Conservation (phyloP, 2,797 vertebrate species). For the Helarctos malayanus region DNA sequence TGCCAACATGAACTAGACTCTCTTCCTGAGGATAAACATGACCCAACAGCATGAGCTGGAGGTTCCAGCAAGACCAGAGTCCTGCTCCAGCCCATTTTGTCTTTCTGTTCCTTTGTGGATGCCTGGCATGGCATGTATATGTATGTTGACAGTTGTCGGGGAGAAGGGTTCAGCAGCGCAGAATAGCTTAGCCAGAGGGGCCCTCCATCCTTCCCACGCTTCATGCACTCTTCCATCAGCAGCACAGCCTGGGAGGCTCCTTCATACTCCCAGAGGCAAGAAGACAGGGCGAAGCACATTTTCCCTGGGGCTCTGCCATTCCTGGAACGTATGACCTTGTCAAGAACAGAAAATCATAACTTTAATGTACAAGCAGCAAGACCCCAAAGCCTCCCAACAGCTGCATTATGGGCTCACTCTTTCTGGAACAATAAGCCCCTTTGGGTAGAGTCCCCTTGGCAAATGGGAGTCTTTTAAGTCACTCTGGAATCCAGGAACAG, state of each 20-base stretch:
- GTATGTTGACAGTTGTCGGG: background rate
- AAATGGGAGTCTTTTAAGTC: background rate
- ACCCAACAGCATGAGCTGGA: background rate
- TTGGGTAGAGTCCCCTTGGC: background rate
- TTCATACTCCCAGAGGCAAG: background rate
- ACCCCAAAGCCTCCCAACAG: background rate
- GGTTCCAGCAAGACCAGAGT: background rate
- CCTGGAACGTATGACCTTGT: slow-evolving; percentile 57
- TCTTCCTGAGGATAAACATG: background rate
- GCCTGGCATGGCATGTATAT: background rate
- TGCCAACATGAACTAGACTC: background rate
- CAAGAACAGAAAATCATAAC: slow-evolving; percentile 56
- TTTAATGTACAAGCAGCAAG: background rate
- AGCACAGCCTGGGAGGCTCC: background rate
- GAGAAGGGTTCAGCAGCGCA: background rate
- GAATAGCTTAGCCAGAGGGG: background rate
- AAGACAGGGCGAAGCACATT: background rate
- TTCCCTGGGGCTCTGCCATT: slow-evolving; percentile 12
- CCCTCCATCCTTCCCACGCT: background rate
- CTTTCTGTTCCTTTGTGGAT: background rate
- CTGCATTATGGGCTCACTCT: background rate
- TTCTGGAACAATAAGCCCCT: background rate
- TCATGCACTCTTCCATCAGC: background rate
- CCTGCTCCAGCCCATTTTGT: background rate
- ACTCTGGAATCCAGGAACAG: background rate